A percentile compares a stretch with the other conserved stretches of the same genome.
Conservation (phyloP, 2,888 invertebrate species). For the Noctua janthina region DNA sequence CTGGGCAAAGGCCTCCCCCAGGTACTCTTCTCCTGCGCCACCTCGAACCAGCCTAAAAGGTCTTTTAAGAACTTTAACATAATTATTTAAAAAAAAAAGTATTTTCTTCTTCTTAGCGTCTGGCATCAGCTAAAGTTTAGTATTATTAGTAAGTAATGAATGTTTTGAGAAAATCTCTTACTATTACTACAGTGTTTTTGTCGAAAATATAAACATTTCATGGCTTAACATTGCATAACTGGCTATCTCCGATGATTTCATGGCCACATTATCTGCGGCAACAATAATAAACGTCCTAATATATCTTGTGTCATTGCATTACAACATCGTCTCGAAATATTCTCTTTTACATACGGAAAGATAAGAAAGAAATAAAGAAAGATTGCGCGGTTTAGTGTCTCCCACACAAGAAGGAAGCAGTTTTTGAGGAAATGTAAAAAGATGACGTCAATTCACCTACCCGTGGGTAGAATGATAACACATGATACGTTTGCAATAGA, state of each 20-base stretch:
- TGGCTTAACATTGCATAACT: not conserved
- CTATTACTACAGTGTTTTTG: too few species aligned
- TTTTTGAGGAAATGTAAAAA: slow-evolving; percentile 31
- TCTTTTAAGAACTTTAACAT: too few species aligned
- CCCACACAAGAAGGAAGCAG: slow-evolving; percentile 47
- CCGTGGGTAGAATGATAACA: slow-evolving; percentile 13
- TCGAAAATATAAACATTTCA: not conserved
- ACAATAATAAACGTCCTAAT: slow-evolving; percentile 14
- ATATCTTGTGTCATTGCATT: not conserved
- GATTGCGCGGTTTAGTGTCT: slow-evolving; percentile 17
- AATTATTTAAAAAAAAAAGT: too few species aligned
- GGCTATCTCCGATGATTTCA: slow-evolving; percentile 14
- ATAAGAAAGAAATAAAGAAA: slow-evolving; percentile 8
- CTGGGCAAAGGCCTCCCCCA: too few species aligned
- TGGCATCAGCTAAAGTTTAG: too few species aligned
- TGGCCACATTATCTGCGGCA: slow-evolving; percentile 10
- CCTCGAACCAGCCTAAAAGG: too few species aligned
- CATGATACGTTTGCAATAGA: slow-evolving; percentile 9
- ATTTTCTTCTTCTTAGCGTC: too few species aligned
- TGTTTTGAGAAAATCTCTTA: too few species aligned
- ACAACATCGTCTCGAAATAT: not conserved
- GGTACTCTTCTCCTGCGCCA: too few species aligned
- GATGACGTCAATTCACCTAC: slow-evolving; percentile 29
- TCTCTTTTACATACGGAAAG: not conserved
- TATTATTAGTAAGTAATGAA: too few species aligned